Evolutionary conservation across 2,888 invertebrate genomes (phyloP).

Genomic region (Cremastinae sp.): DNA sequence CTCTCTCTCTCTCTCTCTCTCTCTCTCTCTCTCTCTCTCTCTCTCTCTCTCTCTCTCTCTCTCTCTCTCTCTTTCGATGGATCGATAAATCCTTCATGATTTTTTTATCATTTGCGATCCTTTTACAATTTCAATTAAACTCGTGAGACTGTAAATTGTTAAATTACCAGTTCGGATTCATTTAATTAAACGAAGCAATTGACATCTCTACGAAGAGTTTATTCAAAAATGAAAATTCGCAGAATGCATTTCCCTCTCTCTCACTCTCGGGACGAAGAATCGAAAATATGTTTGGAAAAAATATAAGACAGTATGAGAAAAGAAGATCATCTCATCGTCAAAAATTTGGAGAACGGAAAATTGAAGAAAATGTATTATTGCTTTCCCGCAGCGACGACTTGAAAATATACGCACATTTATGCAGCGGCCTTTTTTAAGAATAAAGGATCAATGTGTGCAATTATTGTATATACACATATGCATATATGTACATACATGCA

Average conservation of each 20-base stretch:
- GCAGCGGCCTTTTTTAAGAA: constrained; percentile 30
- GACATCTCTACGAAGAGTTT: no score
- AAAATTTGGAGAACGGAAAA: background rate
- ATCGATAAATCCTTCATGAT: constrained; percentile 36
- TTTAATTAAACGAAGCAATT: background rate
- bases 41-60: background rate
- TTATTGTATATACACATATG: no score
- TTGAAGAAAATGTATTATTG: background rate
- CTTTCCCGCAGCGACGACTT: constrained; percentile 12
- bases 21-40: background rate
- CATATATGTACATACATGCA: constrained; percentile 52
- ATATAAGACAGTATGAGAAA: no score
- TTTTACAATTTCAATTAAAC: constrained; percentile 25
- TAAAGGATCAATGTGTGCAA: constrained; percentile 81
- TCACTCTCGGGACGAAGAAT: no score
- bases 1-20: constrained; percentile 23
- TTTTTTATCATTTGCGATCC: constrained; percentile 1
- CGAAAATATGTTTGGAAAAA: no score
- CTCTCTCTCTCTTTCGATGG: constrained; percentile 39
- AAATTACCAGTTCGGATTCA: background rate
- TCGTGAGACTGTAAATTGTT: constrained; percentile 11
- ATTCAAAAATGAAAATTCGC: no score
- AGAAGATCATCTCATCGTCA: no score
- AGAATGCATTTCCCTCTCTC: no score
- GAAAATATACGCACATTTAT: constrained; percentile 15